phyloP scores from a whole-genome alignment of 2,113 vertebrate species.

The Cyprinodon variegatus region DNA sequence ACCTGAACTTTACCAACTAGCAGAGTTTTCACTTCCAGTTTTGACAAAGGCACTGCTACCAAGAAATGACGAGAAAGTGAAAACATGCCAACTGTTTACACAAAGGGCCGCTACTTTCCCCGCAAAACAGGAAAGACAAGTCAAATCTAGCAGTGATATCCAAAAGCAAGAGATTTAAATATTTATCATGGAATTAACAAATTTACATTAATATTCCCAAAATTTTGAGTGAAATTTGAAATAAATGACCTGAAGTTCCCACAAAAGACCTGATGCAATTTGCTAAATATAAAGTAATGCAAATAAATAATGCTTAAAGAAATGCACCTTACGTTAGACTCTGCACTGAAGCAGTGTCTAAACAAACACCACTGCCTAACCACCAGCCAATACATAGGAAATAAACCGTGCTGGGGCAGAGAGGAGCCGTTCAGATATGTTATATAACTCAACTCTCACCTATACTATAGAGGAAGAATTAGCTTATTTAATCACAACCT shows the following conservation, averaged over 20 bases:
- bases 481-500: background rate
- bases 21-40: background rate
- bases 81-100: background rate
- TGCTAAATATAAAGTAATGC: too few relatives aligned
- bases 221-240: background rate
- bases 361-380: slow-evolving; percentile 13
- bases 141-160: background rate
- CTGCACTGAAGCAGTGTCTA: background rate
- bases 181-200: background rate
- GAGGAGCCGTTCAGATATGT: background rate
- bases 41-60: background rate
- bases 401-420: slow-evolving; percentile 9
- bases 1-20: background rate
- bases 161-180: background rate
- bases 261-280: background rate
- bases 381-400: slow-evolving; percentile 12
- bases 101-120: background rate
- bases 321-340: background rate
- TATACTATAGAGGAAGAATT: background rate
- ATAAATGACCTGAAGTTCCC: background rate
- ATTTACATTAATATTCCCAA: background rate
- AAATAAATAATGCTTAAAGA: background rate
- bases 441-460: background rate
- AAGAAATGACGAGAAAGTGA: background rate
- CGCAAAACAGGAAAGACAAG: background rate